Base-by-base conservation (phyloP, 1,140 invertebrate species). In the Ceratosolen solmsi region DNA sequence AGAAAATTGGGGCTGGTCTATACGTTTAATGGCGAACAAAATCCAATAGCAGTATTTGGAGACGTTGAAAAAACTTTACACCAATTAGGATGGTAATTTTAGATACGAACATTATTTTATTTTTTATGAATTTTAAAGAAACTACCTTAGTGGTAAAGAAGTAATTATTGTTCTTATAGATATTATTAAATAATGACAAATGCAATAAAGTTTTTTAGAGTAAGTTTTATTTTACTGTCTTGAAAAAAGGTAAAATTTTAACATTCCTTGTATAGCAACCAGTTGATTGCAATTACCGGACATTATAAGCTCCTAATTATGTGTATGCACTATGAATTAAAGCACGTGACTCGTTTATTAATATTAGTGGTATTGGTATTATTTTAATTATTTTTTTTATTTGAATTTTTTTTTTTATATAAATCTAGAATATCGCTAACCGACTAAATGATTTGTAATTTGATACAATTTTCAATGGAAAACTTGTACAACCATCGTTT, bases 11-110 rank as follows among this genome's bases (percentile, higher is more conserved):
- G 94, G 63, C 90, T 98, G 41, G 97, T 99, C 1, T 93, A 93
- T 80, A 94, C 93, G 86, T 93, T 99, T 70, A 94, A 98, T 91
- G 96, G 96, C 33, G 94, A 94, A 85, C 91, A 92, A 51, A 86
- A 92, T 27, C 93, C 94, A 1, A 93, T 96, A 2, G 88, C 95
- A 88, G 97, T 99, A 2, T 96, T 95, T 84, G 84, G 91, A 49
- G 92, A 93, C 84, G 94, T 95, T 17, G 86, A 88, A 79, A 84
- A 90, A 77, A 88, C 91, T 22, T 90, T 94, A 22, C 56, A 86
- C 33, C 83, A 88, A 65, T 89, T 91, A 79, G 91, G 90, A n/a
- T 92, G 90, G 91, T 89, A 86, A 84, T 85, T 77, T 82, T 76
- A 71, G n/a, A 76, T 46, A 70, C 27, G 2, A 78, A 79, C 41